Evolutionary conservation across 2,113 vertebrate genomes (phyloP).

Genomic region (Hydrochoerus hydrochaeris): DNA sequence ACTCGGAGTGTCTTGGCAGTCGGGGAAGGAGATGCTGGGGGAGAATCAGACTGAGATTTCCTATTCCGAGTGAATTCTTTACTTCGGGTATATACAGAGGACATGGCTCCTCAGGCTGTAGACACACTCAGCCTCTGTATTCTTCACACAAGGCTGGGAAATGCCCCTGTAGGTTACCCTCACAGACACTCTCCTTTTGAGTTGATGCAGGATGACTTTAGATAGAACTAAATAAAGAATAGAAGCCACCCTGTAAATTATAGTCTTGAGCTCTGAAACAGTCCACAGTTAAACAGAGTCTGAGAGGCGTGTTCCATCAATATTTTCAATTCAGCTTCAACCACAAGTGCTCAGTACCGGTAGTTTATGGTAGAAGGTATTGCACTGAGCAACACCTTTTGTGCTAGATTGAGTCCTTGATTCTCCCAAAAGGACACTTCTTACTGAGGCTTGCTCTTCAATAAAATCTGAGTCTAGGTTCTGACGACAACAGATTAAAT

Average conservation of each 20-base stretch:
- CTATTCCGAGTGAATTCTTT: constrained; percentile 95
- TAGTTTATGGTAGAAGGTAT: constrained; percentile 42
- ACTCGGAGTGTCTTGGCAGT: constrained; percentile 96
- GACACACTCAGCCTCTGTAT: constrained; percentile 57
- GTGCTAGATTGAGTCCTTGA: not conserved
- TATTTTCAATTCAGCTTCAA: constrained; percentile 71
- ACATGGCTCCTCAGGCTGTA: constrained; percentile 88
- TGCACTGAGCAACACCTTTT: constrained; percentile 74
- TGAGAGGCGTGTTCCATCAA: constrained; percentile 73
- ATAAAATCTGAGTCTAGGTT: constrained; percentile 56
- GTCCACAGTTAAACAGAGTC: constrained; percentile 59
- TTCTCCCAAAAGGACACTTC: constrained; percentile 73
- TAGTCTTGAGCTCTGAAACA: constrained; percentile 64
- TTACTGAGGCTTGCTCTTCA: not conserved
- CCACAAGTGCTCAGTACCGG: constrained; percentile 65
- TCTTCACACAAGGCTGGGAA: constrained; percentile 73
- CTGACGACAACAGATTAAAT: constrained; percentile 1
- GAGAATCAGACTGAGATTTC: constrained; percentile 94
- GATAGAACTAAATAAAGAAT: constrained; percentile 76
- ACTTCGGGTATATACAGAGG: constrained; percentile 92
- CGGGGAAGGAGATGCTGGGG: constrained; percentile 94
- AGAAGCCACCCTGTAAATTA: constrained; percentile 74
- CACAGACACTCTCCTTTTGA: constrained; percentile 61
- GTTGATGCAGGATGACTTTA: constrained; percentile 64
- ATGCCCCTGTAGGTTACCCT: constrained; percentile 52